phyloP scores from a whole-genome alignment of 35 echinoderm and acorn worm genomes.

The Holothuria glaberrima region DNA sequence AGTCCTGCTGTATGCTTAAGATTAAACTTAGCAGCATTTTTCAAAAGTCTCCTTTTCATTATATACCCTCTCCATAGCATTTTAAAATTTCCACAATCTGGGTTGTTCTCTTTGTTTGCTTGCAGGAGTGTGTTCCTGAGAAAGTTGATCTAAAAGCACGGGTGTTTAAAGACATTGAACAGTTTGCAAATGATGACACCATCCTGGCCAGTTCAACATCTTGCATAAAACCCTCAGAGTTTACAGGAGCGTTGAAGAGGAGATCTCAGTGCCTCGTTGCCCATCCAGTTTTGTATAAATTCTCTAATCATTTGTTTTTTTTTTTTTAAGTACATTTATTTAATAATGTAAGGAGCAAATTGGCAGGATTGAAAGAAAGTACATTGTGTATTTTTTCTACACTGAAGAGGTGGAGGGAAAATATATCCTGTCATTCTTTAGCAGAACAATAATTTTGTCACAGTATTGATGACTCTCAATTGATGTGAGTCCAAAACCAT shows the following conservation, averaged over 20 bases:
- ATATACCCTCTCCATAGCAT: no score
- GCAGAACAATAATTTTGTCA: no score
- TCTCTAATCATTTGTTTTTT: not conserved
- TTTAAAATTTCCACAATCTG: no score
- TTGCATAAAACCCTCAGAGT: slow-evolving; percentile 68
- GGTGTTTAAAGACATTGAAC: slow-evolving; percentile 71
- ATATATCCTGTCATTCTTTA: no score
- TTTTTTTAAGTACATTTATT: no score
- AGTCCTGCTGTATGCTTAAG: no score
- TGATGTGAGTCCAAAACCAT: no score
- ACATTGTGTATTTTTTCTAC: not conserved
- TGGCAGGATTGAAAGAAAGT: not conserved
- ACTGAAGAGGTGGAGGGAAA: no score
- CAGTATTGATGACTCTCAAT: no score
- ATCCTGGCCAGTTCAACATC: slow-evolving; percentile 78
- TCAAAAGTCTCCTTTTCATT: no score
- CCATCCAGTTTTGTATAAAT: slow-evolving; percentile 65
- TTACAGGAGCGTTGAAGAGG: slow-evolving; percentile 59
- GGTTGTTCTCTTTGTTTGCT: not conserved
- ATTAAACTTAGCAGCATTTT: no score
- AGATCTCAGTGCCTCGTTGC: slow-evolving; percentile 72
- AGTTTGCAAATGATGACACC: slow-evolving; percentile 59
- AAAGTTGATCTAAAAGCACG: slow-evolving; percentile 72
- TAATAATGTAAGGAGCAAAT: no score
- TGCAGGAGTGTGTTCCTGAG: slow-evolving; percentile 88